A percentile compares a stretch with the other conserved stretches of the same genome.
phyloP scores from a whole-genome alignment of 2,113 vertebrate species.

The Caranx melampygus region DNA sequence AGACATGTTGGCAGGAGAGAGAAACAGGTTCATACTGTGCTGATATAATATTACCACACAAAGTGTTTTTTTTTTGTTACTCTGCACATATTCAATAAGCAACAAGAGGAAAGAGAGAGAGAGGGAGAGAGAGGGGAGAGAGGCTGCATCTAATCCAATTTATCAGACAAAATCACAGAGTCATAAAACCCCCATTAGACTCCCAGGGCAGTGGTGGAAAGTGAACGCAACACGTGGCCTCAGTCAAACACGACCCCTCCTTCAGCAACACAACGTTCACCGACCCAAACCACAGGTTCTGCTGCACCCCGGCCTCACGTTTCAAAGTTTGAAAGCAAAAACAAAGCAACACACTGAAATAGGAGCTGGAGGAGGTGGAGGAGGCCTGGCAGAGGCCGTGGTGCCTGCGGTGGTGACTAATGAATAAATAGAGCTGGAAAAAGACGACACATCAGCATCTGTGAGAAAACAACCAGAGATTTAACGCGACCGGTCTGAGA shows the following conservation, averaged over 20 bases:
- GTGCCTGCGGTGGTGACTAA: slow-evolving; percentile 46
- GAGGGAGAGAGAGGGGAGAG: background rate
- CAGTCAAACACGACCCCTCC: background rate
- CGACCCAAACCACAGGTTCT: slow-evolving; percentile 1
- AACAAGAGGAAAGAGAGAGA: background rate
- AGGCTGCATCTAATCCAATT: slow-evolving; percentile 32
- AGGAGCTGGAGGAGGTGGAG: slow-evolving; percentile 28
- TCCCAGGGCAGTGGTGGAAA: background rate
- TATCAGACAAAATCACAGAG: background rate
- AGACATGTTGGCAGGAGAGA: too few species aligned
- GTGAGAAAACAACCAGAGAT: slow-evolving; percentile 26
- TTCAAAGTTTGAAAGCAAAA: slow-evolving; percentile 57
- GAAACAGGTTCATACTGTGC: too few species aligned
- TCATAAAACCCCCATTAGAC: slow-evolving; percentile 25
- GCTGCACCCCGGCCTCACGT: slow-evolving; percentile 41
- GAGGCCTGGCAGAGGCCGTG: slow-evolving; percentile 35
- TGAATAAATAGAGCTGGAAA: slow-evolving; percentile 28
- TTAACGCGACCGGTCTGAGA: background rate
- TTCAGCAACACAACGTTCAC: background rate
- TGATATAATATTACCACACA: too few species aligned
- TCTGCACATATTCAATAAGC: too few species aligned
- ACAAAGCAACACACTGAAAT: slow-evolving; percentile 56
- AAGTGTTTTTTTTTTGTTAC: too few species aligned
- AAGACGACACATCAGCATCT: slow-evolving; percentile 12
- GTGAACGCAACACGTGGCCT: slow-evolving; percentile 7